Conservation (phyloP, 2,113 vertebrate species). For the Scomber scombrus region DNA sequence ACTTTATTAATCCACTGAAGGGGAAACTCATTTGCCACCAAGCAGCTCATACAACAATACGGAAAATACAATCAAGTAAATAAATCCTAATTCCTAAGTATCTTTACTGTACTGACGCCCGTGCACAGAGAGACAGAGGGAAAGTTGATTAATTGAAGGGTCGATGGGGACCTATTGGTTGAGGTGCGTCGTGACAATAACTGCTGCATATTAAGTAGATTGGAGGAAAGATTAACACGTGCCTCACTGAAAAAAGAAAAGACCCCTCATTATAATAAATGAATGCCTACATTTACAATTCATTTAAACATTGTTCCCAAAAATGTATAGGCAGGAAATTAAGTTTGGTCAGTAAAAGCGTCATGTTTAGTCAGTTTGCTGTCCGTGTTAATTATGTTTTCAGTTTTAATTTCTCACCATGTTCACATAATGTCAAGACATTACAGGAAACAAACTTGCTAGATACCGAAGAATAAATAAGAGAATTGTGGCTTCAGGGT, state of each 20-base stretch:
- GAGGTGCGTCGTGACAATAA: conserved; percentile 44
- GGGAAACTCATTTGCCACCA: too few species aligned
- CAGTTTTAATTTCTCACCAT: background rate
- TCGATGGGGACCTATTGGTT: conserved; percentile 57
- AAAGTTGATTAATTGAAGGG: conserved; percentile 61
- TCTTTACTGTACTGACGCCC: conserved; percentile 4
- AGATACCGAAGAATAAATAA: conserved; percentile 51
- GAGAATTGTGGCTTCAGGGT: conserved; percentile 33
- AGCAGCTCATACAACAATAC: too few species aligned
- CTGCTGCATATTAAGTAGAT: conserved; percentile 57
- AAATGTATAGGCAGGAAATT: background rate
- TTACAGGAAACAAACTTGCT: conserved; percentile 9
- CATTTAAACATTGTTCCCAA: background rate
- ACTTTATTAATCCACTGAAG: too few species aligned
- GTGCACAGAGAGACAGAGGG: conserved; percentile 7
- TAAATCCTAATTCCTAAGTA: background rate
- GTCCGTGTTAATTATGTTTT: background rate
- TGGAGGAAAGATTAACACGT: conserved; percentile 49
- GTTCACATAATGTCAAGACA: background rate
- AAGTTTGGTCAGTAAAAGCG: background rate
- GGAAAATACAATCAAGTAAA: background rate
- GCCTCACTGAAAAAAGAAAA: conserved; percentile 43
- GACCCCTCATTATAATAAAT: conserved; percentile 16
- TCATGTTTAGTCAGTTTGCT: background rate
- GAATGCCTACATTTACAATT: conserved; percentile 11